Base-by-base conservation (phyloP, 1,140 invertebrate genomes). In the Cherax destructor region DNA sequence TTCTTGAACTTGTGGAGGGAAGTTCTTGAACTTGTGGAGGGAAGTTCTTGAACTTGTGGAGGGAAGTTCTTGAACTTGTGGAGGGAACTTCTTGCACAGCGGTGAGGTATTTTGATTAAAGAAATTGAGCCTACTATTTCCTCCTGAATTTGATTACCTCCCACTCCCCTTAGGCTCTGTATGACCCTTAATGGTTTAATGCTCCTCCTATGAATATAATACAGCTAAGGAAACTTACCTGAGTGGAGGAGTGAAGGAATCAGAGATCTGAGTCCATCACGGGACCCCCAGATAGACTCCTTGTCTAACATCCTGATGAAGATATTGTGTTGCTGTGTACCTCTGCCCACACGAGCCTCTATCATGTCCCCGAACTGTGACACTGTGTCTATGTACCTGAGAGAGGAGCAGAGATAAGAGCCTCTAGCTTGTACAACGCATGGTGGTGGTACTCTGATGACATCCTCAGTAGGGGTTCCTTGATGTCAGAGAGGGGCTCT, bases 251-350 rank as follows among this genome's bases (percentile, higher is more conserved):
- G 94, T 4, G 97, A 97, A 0, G 98, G 97, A 69, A 99, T 96
- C 10, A 99, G 93, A 0, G 97, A 97, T 92, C 94, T 93, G 24
- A 96, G 93, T 1, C 98, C 98, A 94, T 98, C 98, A 91, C 97
- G 95, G 92, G 96, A 95, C 6, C 95, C 96, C 98, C 98, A 99
- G 77, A 95, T 95, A 0, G 97, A 97, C 94, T 97, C 96, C 86
- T 96, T 98, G 94, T 99, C 98, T 11, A 98, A 95, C 96, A 99
- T 98, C 74, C 98, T 96, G 0, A 98, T 96, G 94, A 98, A 98
- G 65, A 98, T 96, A 2, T 97, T 96, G n/a, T 97, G 94, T 49
- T 97, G 94, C 94, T 99, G 98, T 1, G 96, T 97, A 90, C 95
- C 95, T 94, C 94, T 95, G 50, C 95, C 96, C 11, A 95, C 94